Evolutionary conservation across 2,113 vertebrate genomes (phyloP).

Genomic region (Garra rufa): DNA sequence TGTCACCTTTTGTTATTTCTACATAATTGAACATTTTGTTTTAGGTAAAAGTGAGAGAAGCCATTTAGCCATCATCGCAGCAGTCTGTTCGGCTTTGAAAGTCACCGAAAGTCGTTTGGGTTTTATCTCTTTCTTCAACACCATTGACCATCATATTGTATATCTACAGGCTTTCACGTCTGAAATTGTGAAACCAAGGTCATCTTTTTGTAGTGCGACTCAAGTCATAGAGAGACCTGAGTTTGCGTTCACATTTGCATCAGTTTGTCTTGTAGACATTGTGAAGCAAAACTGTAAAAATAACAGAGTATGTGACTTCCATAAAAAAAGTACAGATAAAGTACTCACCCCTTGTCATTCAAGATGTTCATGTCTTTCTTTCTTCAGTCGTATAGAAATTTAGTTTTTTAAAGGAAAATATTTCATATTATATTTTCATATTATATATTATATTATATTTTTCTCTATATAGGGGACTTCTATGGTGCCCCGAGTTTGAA

Average conservation of each 20-base stretch:
- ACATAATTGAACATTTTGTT: constrained; percentile 39
- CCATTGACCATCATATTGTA: not conserved
- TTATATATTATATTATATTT: too few relatives aligned
- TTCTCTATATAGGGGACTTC: too few relatives aligned
- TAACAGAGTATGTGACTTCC: too few relatives aligned
- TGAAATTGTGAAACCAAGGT: not conserved
- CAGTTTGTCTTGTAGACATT: not conserved
- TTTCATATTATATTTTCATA: too few relatives aligned
- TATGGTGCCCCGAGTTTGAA: too few relatives aligned
- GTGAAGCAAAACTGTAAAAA: not conserved
- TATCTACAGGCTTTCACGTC: not conserved
- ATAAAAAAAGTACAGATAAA: too few relatives aligned
- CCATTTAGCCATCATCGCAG: constrained; percentile 19
- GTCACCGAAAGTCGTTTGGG: not conserved
- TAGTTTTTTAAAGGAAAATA: too few relatives aligned
- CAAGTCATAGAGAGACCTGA: not conserved
- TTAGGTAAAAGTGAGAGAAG: constrained; percentile 9
- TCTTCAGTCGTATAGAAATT: too few relatives aligned
- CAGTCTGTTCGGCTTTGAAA: not conserved
- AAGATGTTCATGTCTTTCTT: too few relatives aligned
- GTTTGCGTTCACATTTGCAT: not conserved
- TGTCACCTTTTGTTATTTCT: constrained; percentile 55
- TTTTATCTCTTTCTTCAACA: not conserved
- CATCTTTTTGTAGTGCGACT: not conserved
- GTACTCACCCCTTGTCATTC: too few relatives aligned